These are phyloP conservation scores for Copidosoma floridanum DNA, from an alignment of 1,140 invertebrate species.

Conservation along the genomic window DNA sequence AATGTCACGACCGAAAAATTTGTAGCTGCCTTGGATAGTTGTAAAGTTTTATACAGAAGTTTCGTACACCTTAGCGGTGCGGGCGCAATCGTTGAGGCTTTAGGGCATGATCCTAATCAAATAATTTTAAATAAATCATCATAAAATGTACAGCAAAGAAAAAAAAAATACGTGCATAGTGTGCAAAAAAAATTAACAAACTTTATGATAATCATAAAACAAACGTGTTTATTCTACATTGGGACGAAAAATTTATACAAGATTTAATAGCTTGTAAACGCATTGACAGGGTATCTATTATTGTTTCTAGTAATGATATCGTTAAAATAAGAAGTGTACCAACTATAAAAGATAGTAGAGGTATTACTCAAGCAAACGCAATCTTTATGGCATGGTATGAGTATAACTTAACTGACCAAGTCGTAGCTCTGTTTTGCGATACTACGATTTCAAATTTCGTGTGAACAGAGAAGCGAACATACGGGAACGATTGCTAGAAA, in stretches of 20 bases:
- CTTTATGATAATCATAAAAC: too few relatives aligned
- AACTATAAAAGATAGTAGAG: slow-evolving; percentile 27
- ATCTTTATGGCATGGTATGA: slow-evolving; percentile 23
- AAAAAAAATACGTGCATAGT: background rate
- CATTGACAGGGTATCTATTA: slow-evolving; percentile 18
- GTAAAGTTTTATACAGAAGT: slow-evolving; percentile 6
- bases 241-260: too few relatives aligned
- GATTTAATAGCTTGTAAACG: slow-evolving; percentile 5
- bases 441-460: slow-evolving; percentile 40
- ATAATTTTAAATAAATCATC: slow-evolving; percentile 2
- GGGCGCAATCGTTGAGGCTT: background rate
- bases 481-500: slow-evolving; percentile 37
- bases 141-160: background rate
- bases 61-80: background rate
- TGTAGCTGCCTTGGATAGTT: background rate
- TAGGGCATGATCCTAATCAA: background rate
- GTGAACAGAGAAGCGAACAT: slow-evolving; percentile 34
- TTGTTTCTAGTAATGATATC: slow-evolving; percentile 8
- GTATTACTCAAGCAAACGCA: slow-evolving; percentile 26
- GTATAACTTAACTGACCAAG: slow-evolving; percentile 32
- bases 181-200: background rate
- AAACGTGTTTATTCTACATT: too few relatives aligned
- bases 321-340: slow-evolving; percentile 28
- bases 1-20: slow-evolving; percentile 1
- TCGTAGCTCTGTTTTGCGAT: slow-evolving; percentile 42